Base-by-base conservation (phyloP, 2,113 vertebrate genomes). In the Morone saxatilis region DNA sequence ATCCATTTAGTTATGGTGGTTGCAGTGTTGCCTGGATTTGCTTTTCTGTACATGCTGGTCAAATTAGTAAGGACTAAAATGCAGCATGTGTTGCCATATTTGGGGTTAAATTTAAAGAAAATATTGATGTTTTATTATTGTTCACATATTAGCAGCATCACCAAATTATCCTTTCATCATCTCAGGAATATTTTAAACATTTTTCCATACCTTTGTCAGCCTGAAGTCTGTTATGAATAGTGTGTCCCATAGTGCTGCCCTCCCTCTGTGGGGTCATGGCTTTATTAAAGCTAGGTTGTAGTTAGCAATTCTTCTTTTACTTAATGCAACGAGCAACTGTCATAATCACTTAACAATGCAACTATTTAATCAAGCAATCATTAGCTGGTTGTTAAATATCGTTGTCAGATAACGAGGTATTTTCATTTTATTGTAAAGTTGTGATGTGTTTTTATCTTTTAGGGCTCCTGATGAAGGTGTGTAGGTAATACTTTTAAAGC, bases 401-500 rank as follows among this genome's bases (percentile, higher is more conserved):
- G 8, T 7, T 72, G 1, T 63, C 50, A 40, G 19, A 50, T 71
- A 9, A 65, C 1, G 0, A 60, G 3, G 5, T 38, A 1, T 8
- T 22, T 25, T 0, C 1, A 17, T 51, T 65, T 5, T 16, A 31
- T 43, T 67, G 56, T 43, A 14, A 50, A 47, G 2, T 31, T 86
- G 51, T 77, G 40, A 4, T 77, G 19, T 80, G 8, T 56, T 8
- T 0, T 71, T 31, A 47, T 31, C 31, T 76, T 67, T 71, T 41
- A 93, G 92, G 88, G 80, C 78, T 80, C 86, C 84, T 81, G 22
- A 91, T 93, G 96, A 97, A 90, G 96, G 97, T 97, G 96, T 96
- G 95, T 94, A 95, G 97, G 97, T 99, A 98, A 98, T 99, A 96
- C 94, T 96, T 96, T 93, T 92, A 93, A 93, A 96, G 94, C 94